Evolutionary conservation across 2,797 vertebrate species (phyloP).

Genomic region (Chelon auratus): DNA sequence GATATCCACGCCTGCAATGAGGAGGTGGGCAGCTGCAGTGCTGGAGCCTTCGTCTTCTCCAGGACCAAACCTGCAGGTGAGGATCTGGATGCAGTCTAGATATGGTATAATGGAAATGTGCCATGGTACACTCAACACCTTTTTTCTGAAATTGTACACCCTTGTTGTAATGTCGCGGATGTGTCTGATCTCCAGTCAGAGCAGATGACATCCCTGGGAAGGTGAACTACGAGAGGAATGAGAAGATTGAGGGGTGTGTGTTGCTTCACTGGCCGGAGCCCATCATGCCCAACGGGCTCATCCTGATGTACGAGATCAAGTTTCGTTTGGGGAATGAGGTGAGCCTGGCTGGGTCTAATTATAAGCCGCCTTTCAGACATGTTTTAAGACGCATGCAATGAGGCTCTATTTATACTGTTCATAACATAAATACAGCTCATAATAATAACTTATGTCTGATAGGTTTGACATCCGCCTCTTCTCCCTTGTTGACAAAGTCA

Average conservation of each 20-base stretch:
- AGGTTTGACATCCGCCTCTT: not conserved
- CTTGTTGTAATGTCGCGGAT: conserved; percentile 1
- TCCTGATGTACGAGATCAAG: conserved; percentile 98
- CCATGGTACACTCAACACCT: not conserved
- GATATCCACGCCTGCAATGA: conserved; percentile 98
- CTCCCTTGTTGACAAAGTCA: not conserved
- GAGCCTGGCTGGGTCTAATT: conserved; percentile 54
- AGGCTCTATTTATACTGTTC: not conserved
- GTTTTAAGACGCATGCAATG: not conserved
- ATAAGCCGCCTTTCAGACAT: not conserved
- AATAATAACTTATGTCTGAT: not conserved
- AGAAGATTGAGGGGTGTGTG: conserved; percentile 89
- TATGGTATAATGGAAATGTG: not conserved
- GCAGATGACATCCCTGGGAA: conserved; percentile 95
- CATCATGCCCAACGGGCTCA: conserved; percentile 91
- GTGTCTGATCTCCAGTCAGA: conserved; percentile 84
- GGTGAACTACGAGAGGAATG: conserved; percentile 87
- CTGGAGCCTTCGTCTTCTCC: conserved; percentile 94
- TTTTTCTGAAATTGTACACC: not conserved
- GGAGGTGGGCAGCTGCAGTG: conserved; percentile 92
- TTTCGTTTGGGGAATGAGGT: conserved; percentile 92
- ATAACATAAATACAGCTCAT: not conserved
- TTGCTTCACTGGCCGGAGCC: conserved; percentile 93
- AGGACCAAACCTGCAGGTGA: conserved; percentile 97
- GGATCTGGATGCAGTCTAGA: not conserved